Evolutionary conservation across 35 echinoderm and acorn worm species (phyloP).

Genomic region (Lytechinus pictus): DNA sequence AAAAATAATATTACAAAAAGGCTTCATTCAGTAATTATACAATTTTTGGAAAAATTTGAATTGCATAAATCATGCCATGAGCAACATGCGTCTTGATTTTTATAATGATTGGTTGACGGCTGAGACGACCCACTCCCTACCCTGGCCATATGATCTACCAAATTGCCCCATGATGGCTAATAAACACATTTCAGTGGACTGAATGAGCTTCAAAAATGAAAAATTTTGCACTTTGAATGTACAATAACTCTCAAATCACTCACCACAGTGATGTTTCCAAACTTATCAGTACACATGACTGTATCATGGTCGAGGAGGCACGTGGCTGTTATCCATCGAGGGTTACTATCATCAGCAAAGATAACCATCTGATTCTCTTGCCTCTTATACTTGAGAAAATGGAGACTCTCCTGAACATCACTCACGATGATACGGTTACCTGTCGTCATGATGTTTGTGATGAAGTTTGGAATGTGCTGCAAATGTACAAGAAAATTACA

Average conservation of each 20-base stretch:
- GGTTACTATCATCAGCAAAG: conserved; percentile 92
- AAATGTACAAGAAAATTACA: conserved; percentile 7
- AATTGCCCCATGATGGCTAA: too few species aligned
- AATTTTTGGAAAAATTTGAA: too few species aligned
- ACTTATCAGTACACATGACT: conserved; percentile 87
- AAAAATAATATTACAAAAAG: too few species aligned
- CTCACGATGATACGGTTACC: conserved; percentile 87
- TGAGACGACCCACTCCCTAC: too few species aligned
- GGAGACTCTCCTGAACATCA: conserved; percentile 97
- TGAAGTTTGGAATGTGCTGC: conserved; percentile 98
- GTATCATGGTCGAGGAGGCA: conserved; percentile 91
- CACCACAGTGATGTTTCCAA: conserved; percentile 95
- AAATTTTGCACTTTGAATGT: not conserved
- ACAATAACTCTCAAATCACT: not conserved
- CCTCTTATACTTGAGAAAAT: conserved; percentile 93
- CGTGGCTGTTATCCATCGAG: conserved; percentile 87
- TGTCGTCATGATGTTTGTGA: conserved; percentile 75
- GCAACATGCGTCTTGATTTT: too few species aligned
- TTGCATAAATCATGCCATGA: too few species aligned
- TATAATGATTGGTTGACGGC: too few species aligned
- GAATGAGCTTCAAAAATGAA: not conserved
- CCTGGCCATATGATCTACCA: too few species aligned
- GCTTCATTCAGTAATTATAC: too few species aligned
- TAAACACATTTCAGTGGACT: not conserved
- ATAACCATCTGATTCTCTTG: conserved; percentile 96